Evolutionary conservation across 2,113 vertebrate species (phyloP).

Genomic region (Pagrus major): DNA sequence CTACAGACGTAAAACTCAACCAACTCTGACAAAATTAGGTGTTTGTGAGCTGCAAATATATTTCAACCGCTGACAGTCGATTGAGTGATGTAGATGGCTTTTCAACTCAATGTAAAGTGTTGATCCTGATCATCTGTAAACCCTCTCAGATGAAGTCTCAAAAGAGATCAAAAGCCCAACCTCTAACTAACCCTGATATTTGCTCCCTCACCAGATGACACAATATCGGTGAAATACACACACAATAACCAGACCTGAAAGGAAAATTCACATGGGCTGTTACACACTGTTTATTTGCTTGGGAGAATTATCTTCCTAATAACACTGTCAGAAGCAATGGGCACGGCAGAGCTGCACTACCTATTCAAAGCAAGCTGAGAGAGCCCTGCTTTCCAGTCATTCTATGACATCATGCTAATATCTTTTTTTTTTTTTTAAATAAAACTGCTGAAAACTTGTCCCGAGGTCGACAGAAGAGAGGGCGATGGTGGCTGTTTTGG

Average conservation of each 20-base stretch:
- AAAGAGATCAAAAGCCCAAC: slow-evolving; percentile 50
- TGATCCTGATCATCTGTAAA: slow-evolving; percentile 35
- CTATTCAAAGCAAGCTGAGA: slow-evolving; percentile 42
- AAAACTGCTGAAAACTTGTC: slow-evolving; percentile 62
- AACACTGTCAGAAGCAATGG: slow-evolving; percentile 44
- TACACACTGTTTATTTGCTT: slow-evolving; percentile 58
- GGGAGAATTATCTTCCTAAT: slow-evolving; percentile 59
- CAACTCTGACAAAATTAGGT: slow-evolving; percentile 14
- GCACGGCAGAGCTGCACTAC: slow-evolving; percentile 1
- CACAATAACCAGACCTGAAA: slow-evolving; percentile 63
- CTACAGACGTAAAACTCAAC: slow-evolving; percentile 7
- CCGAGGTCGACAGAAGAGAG: slow-evolving; percentile 44
- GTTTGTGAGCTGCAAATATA: slow-evolving; percentile 4
- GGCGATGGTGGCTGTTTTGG: slow-evolving; percentile 35
- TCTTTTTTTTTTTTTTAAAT: slow-evolving; percentile 15
- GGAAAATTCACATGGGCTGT: slow-evolving; percentile 47
- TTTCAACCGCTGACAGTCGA: background rate
- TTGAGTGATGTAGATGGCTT: background rate
- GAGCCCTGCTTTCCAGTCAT: slow-evolving; percentile 49
- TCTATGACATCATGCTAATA: slow-evolving; percentile 67
- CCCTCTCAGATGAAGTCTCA: slow-evolving; percentile 12
- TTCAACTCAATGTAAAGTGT: slow-evolving; percentile 10
- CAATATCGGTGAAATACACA: slow-evolving; percentile 66
- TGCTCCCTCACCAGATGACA: slow-evolving; percentile 59
- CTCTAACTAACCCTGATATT: slow-evolving; percentile 51